A percentile compares a stretch with the other conserved stretches of the same genome.
phyloP scores from a whole-genome alignment of 2,113 vertebrate genomes.

The Aramus guarauna region DNA sequence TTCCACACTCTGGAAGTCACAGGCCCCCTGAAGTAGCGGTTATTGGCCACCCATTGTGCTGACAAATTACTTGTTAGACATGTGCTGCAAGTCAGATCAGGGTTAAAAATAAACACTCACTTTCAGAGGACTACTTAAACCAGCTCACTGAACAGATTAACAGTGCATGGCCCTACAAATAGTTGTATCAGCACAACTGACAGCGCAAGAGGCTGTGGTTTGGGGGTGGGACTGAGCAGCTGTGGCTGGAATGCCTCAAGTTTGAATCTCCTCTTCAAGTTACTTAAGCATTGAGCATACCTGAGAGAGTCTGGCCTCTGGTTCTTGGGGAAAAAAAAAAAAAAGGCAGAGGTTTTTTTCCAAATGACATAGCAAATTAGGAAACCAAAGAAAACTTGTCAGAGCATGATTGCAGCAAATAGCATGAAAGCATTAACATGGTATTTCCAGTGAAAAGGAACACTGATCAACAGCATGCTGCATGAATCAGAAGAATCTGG shows the following conservation, averaged over 20 bases:
- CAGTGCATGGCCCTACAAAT: background rate
- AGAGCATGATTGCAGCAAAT: background rate
- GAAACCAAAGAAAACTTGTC: background rate
- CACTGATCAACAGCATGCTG: background rate
- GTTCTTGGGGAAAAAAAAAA: background rate
- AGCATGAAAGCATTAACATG: background rate
- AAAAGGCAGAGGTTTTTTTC: background rate
- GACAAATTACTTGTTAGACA: constrained; percentile 14
- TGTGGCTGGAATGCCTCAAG: background rate
- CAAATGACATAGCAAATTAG: background rate
- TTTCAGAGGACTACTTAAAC: constrained; percentile 13
- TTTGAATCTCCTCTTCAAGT: background rate
- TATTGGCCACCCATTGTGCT: background rate
- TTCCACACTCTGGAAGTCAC: background rate
- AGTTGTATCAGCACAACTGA: constrained; percentile 17
- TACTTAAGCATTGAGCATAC: background rate
- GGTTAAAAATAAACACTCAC: constrained; percentile 35
- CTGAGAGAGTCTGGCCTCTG: background rate
- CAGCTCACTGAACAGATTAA: constrained; percentile 13
- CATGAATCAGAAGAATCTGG: background rate
- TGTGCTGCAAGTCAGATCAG: background rate
- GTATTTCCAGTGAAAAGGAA: background rate
- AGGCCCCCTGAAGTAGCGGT: background rate
- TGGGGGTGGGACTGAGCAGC: background rate
- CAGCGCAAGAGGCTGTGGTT: background rate